Conservation (phyloP, 2,113 vertebrate species). For the Vidua chalybeata region DNA sequence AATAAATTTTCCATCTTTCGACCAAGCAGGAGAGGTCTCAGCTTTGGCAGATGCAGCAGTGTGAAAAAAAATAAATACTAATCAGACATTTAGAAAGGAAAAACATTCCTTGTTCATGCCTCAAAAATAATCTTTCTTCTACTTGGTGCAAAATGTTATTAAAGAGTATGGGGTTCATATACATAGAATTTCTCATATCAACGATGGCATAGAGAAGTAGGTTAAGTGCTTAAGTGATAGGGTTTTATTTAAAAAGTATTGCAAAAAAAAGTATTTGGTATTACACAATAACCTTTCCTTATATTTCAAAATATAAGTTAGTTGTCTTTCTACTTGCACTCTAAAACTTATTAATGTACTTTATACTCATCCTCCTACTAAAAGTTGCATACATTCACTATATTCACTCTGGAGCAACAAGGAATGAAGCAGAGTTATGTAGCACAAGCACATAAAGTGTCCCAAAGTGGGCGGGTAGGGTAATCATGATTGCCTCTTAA, state of each 20-base stretch:
- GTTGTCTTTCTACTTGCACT: background rate
- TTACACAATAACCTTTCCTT: background rate
- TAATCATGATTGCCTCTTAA: background rate
- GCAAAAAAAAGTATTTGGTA: background rate
- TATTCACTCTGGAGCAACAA: background rate
- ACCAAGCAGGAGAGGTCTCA: background rate
- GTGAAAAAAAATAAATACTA: background rate
- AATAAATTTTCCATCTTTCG: background rate
- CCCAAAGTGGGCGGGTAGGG: accelerated
- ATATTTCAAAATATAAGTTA: background rate
- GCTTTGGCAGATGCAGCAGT: background rate
- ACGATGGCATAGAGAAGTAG: background rate
- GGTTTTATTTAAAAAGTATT: background rate
- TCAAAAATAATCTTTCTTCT: background rate
- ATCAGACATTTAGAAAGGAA: background rate
- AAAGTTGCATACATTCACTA: background rate
- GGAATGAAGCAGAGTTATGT: background rate
- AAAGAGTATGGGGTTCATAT: background rate
- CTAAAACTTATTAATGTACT: background rate
- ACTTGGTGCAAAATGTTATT: background rate
- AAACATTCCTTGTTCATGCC: background rate
- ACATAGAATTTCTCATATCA: background rate
- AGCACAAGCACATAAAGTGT: background rate
- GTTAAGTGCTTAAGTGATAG: background rate
- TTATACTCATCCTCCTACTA: background rate